Conservation (phyloP, 1,140 invertebrate genomes). For the Drosophila jambulina region DNA sequence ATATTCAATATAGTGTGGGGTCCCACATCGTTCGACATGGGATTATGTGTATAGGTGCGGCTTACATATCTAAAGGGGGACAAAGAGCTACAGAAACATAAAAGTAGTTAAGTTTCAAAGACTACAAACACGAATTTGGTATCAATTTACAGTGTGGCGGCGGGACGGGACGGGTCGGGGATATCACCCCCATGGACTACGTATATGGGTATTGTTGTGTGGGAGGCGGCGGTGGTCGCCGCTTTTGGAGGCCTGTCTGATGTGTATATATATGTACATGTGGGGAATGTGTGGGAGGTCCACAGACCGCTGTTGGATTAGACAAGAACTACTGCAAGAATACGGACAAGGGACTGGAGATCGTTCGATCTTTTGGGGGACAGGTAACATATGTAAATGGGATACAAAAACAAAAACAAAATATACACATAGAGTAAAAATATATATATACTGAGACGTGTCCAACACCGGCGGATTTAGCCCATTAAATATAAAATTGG, state of each 20-base stretch:
- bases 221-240: constrained; percentile 18
- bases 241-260: constrained; percentile 52
- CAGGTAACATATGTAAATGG: constrained; percentile 56
- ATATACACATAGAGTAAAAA: constrained; percentile 47
- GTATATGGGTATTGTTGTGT: constrained; percentile 46
- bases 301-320: constrained; percentile 60
- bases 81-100: constrained; percentile 66
- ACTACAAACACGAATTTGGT: constrained; percentile 58
- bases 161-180: constrained; percentile 4
- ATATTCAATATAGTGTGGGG: constrained; percentile 18
- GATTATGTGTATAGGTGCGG: constrained; percentile 49
- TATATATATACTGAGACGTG: constrained; percentile 48
- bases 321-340: constrained; percentile 71
- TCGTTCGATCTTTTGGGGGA: constrained; percentile 29
- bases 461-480: constrained; percentile 66
- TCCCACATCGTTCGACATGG: constrained; percentile 13
- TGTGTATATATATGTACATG: constrained; percentile 50
- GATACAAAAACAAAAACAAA: constrained; percentile 34
- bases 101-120: constrained; percentile 44
- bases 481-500: constrained; percentile 32
- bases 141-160: constrained; percentile 58
- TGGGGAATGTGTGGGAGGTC: constrained; percentile 44
- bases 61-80: constrained; percentile 45
- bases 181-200: constrained; percentile 22
- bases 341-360: constrained; percentile 40